phyloP scores from a whole-genome alignment of 1,140 invertebrate genomes.

The Anadara kagoshimensis region DNA sequence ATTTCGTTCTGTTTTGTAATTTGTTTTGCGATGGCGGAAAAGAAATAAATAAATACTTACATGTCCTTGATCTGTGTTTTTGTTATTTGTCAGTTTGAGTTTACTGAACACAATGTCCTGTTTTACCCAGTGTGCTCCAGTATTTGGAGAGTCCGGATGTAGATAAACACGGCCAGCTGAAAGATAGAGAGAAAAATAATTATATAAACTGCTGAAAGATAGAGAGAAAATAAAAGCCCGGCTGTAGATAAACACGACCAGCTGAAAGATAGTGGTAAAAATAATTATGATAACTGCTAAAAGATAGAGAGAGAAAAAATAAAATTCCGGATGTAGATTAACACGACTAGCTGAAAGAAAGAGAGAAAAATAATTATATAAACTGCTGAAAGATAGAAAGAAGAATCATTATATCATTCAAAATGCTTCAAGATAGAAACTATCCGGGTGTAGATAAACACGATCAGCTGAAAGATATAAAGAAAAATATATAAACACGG shows the following conservation, averaged over 20 bases:
- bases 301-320: neutral
- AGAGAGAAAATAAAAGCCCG: neutral
- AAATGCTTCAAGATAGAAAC: too few relatives aligned
- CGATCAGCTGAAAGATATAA: neutral
- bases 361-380: neutral
- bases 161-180: constrained; percentile 80
- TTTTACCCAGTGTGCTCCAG: constrained; percentile 85
- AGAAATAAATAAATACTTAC: constrained; percentile 49
- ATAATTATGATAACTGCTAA: neutral
- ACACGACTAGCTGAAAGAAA: neutral
- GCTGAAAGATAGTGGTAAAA: neutral
- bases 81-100: constrained; percentile 70
- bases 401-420: too few relatives aligned
- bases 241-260: too few relatives aligned
- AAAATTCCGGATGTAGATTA: too few relatives aligned
- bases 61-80: constrained; percentile 50
- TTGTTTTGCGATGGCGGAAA: too few relatives aligned
- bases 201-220: neutral
- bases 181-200: neutral
- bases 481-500: neutral
- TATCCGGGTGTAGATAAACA: too few relatives aligned
- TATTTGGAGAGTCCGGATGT: constrained; percentile 89
- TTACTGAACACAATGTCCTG: constrained; percentile 89
- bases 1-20: too few relatives aligned
- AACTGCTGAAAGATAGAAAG: neutral